Evolutionary conservation across 2,113 vertebrate genomes (phyloP).

Genomic region (Myrmecobius fasciatus): DNA sequence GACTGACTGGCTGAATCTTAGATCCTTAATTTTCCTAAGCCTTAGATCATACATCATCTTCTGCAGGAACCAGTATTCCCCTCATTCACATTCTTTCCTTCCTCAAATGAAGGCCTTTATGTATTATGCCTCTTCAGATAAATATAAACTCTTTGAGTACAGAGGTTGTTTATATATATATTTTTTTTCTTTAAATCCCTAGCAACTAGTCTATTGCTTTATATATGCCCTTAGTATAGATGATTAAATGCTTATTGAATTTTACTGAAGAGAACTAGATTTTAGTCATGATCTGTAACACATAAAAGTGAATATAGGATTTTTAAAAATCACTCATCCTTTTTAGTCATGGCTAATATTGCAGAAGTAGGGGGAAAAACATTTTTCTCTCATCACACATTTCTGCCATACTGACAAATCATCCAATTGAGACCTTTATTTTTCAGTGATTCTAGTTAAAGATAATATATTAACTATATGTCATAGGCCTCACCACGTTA

Average conservation of each 20-base stretch:
- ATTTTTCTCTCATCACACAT: not conserved
- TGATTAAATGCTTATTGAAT: not conserved
- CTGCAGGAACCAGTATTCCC: not conserved
- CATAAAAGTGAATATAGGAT: not conserved
- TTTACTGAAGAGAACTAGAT: not conserved
- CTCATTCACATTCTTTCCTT: not conserved
- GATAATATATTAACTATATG: not conserved
- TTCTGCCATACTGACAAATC: not conserved
- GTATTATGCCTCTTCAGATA: not conserved
- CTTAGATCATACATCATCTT: not conserved
- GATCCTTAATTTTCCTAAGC: not conserved
- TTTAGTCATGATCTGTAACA: not conserved
- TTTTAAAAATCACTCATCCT: not conserved
- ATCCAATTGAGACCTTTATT: not conserved
- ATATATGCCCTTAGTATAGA: not conserved
- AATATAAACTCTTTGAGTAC: not conserved
- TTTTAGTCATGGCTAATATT: not conserved
- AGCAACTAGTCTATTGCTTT: not conserved
- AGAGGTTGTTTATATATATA: not conserved
- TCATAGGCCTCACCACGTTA: not conserved
- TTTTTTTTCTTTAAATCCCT: not conserved
- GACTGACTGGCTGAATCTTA: not conserved
- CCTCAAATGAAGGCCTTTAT: not conserved
- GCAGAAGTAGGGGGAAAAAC: not conserved
- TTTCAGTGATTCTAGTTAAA: not conserved